These are phyloP conservation scores for Dusona sp. DNA, from an alignment of 2,888 invertebrate genomes.

Conservation along the genomic window DNA sequence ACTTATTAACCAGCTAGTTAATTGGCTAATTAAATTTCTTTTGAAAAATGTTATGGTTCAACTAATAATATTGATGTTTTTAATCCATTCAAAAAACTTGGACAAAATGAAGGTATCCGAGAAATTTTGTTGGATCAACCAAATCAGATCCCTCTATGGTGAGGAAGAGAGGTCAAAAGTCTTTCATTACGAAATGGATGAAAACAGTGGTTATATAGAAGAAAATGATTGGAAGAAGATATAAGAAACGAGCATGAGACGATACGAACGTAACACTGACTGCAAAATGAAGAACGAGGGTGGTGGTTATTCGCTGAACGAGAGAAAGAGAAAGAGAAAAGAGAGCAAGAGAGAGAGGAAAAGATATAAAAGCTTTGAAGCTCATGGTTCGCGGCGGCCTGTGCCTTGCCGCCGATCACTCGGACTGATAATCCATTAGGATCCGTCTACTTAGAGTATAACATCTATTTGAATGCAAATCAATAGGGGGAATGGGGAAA, in stretches of 20 bases:
- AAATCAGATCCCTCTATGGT: background rate
- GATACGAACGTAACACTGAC: constrained; percentile 53
- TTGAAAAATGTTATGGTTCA: background rate
- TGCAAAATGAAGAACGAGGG: constrained; percentile 57
- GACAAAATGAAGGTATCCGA: background rate
- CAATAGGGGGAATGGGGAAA: constrained; percentile 83
- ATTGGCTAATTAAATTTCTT: background rate
- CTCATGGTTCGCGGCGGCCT: constrained; percentile 69
- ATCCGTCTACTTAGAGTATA: constrained; percentile 85
- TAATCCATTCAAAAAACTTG: background rate
- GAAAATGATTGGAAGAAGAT: constrained; percentile 62
- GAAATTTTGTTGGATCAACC: background rate
- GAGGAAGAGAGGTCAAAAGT: constrained; percentile 61
- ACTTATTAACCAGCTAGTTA: background rate
- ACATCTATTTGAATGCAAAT: constrained; percentile 85
- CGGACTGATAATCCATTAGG: constrained; percentile 85
- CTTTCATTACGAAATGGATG: constrained; percentile 74
- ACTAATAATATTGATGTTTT: background rate
- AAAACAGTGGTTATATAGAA: constrained; percentile 71
- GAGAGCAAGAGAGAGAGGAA: constrained; percentile 65
- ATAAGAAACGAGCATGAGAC: constrained; percentile 52
- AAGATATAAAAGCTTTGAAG: constrained; percentile 81
- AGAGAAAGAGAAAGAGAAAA: constrained; percentile 56
- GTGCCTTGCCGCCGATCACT: constrained; percentile 80
- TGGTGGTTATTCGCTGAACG: constrained; percentile 46